These are phyloP conservation scores for Noctua pronuba DNA, from an alignment of 2,888 invertebrate genomes.

Conservation along the genomic window DNA sequence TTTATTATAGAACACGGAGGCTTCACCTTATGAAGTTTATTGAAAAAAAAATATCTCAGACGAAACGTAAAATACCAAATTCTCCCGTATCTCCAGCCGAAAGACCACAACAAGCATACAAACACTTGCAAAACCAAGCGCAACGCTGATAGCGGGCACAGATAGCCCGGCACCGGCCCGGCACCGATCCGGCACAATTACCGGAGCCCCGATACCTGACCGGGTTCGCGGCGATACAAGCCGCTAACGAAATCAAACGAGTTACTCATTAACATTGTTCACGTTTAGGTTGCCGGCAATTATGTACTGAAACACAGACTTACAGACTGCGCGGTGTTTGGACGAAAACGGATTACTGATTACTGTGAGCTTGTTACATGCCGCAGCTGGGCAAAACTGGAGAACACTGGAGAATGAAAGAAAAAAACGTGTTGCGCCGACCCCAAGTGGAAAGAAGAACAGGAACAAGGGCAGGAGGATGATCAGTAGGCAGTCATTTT, in stretches of 20 bases:
- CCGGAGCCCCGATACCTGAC: slow-evolving; percentile 76
- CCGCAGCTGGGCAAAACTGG: background rate
- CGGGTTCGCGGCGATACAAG: slow-evolving; percentile 74
- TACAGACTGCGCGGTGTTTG: background rate
- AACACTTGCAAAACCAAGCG: slow-evolving; percentile 32
- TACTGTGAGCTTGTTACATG: background rate
- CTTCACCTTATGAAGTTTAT: background rate
- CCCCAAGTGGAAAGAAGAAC: background rate
- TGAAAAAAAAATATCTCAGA: background rate
- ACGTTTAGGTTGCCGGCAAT: slow-evolving; percentile 35
- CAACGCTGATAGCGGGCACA: slow-evolving; percentile 46
- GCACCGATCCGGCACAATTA: slow-evolving; percentile 75
- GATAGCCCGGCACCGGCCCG: slow-evolving; percentile 54
- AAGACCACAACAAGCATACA: background rate
- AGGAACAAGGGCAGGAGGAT: background rate
- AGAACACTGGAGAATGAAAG: background rate
- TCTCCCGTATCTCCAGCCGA: background rate
- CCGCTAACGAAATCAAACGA: slow-evolving; percentile 69
- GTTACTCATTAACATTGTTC: slow-evolving; percentile 42
- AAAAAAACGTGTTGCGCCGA: background rate
- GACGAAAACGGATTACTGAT: background rate
- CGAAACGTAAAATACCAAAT: background rate
- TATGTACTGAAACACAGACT: slow-evolving; percentile 19
- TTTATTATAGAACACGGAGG: background rate
- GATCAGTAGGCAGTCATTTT: background rate